Evolutionary conservation across 2,888 invertebrate species (phyloP).

Genomic region (Agriopis leucophaearia): DNA sequence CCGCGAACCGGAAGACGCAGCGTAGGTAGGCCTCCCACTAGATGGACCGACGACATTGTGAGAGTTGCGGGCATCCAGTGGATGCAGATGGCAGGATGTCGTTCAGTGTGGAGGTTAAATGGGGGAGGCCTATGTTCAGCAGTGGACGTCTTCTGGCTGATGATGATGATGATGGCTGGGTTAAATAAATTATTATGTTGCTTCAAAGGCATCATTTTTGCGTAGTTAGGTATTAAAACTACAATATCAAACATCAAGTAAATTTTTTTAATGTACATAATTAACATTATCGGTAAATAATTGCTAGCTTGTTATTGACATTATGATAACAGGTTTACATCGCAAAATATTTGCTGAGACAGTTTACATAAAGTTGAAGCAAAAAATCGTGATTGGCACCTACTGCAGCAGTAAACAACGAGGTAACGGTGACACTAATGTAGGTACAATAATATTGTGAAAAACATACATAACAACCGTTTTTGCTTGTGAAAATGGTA

Average conservation of each 20-base stretch:
- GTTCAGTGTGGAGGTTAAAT: too few relatives aligned
- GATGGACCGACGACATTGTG: too few relatives aligned
- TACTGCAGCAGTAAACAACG: not conserved
- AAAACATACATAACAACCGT: not conserved
- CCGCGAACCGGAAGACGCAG: too few relatives aligned
- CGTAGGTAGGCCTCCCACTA: too few relatives aligned
- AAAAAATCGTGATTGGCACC: not conserved
- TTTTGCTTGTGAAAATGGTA: not conserved
- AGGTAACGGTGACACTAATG: not conserved
- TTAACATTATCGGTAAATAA: not conserved
- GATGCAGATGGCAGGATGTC: too few relatives aligned
- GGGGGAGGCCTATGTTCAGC: too few relatives aligned
- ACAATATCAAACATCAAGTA: not conserved
- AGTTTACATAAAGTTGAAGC: not conserved
- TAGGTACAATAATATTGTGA: slow-evolving; percentile 1
- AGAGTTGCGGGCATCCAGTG: too few relatives aligned
- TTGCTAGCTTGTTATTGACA: not conserved
- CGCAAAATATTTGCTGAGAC: slow-evolving; percentile 7
- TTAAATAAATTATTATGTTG: too few relatives aligned
- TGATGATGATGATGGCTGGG: too few relatives aligned
- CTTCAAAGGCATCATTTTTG: not conserved
- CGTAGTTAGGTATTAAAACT: not conserved
- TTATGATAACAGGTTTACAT: not conserved
- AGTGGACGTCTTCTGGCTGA: too few relatives aligned
- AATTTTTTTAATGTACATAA: not conserved